Percentiles rank a stretch among this genome's conserved stretches.
phyloP scores from a whole-genome alignment of 2,113 vertebrate species.

The Channa maculata region DNA sequence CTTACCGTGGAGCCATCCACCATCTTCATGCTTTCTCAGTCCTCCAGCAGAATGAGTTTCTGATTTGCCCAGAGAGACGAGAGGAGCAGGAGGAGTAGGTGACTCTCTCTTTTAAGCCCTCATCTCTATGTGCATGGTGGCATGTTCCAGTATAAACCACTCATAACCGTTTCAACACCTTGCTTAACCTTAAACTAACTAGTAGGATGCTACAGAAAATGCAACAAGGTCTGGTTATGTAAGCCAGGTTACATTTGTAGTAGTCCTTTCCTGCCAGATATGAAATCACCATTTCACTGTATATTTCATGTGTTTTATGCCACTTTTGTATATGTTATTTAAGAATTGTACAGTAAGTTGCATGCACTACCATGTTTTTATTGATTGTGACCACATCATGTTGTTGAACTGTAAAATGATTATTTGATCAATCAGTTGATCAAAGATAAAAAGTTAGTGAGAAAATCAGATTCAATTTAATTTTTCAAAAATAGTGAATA shows the following conservation, averaged over 20 bases:
- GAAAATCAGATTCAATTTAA: too few species aligned
- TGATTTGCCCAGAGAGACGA: slow-evolving; percentile 81
- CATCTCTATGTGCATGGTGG: slow-evolving; percentile 65
- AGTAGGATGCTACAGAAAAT: neutral
- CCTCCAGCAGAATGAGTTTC: slow-evolving; percentile 99
- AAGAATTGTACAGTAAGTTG: neutral
- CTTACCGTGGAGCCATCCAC: slow-evolving; percentile 98
- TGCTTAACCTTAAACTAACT: slow-evolving; percentile 43
- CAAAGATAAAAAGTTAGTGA: too few species aligned
- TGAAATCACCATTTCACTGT: neutral
- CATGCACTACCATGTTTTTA: neutral
- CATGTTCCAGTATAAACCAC: slow-evolving; percentile 44
- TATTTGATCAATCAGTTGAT: too few species aligned
- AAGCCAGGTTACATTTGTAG: neutral
- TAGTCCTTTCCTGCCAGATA: neutral
- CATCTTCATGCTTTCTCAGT: slow-evolving; percentile 99
- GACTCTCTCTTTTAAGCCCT: slow-evolving; percentile 74
- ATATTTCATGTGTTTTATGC: slow-evolving; percentile 6
- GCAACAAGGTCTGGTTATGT: neutral
- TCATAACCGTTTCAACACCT: slow-evolving; percentile 22
- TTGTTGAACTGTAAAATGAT: neutral
- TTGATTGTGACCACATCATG: neutral
- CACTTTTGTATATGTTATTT: slow-evolving; percentile 1
- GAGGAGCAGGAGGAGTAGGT: slow-evolving; percentile 87
- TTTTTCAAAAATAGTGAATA: too few species aligned